Evolutionary conservation across 2,888 invertebrate species (phyloP).

Genomic region (Phragmatobia fuliginosa): DNA sequence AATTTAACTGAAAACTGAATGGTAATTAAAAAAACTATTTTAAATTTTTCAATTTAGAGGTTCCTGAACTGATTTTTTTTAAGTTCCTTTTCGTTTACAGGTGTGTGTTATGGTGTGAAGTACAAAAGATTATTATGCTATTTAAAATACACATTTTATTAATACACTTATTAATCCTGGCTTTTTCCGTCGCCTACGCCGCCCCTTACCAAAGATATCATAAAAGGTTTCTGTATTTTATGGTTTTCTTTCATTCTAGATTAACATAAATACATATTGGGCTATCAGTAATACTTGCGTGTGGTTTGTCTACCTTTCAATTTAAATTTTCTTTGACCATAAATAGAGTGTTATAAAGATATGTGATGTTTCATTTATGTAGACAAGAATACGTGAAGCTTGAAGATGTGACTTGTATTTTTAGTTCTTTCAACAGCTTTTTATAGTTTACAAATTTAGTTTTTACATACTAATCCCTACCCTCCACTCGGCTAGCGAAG

Average conservation of each 20-base stretch:
- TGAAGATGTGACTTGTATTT: not conserved
- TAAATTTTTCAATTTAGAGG: not conserved
- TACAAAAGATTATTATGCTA: not conserved
- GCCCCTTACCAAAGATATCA: not conserved
- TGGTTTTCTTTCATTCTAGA: conserved; percentile 4
- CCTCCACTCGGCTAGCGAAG: too few species aligned
- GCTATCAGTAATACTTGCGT: not conserved
- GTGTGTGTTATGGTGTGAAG: not conserved
- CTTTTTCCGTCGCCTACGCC: conserved; percentile 6
- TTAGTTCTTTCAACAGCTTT: too few species aligned
- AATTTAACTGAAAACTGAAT: not conserved
- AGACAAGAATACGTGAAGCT: too few species aligned
- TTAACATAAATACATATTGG: conserved; percentile 6
- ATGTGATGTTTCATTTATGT: not conserved
- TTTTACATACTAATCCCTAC: too few species aligned
- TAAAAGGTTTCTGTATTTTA: conserved; percentile 6
- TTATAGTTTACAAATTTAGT: too few species aligned
- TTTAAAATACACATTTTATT: conserved; percentile 5
- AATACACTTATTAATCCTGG: not conserved
- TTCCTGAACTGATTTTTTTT: not conserved
- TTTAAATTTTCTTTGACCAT: conserved; percentile 1
- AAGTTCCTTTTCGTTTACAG: not conserved
- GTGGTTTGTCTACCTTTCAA: not conserved
- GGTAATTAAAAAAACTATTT: not conserved
- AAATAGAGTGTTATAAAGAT: not conserved